Conservation (phyloP, 2,888 invertebrate genomes). For the Pseudanteris insignis region DNA sequence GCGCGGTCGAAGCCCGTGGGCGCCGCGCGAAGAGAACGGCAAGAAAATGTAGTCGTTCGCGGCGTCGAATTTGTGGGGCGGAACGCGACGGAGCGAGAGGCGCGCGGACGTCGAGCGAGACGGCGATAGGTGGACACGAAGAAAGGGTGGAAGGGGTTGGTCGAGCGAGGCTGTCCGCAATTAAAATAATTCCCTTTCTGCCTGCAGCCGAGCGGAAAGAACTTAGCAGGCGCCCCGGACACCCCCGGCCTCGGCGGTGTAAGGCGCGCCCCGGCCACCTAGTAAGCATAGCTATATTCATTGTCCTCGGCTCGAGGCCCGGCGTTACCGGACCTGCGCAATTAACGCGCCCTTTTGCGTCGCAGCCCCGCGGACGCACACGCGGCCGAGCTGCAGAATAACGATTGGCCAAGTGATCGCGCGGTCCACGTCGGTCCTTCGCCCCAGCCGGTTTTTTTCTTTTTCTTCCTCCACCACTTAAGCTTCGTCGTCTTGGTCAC, state of each 20-base stretch:
- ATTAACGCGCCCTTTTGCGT: constrained; percentile 52
- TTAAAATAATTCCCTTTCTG: constrained; percentile 68
- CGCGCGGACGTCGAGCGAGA: constrained; percentile 42
- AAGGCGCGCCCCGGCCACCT: constrained; percentile 43
- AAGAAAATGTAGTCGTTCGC: constrained; percentile 34
- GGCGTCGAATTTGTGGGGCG: constrained; percentile 38
- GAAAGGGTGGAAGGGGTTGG: constrained; percentile 54
- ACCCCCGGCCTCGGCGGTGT: constrained; percentile 28
- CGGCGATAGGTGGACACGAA: constrained; percentile 42
- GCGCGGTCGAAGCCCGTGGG: constrained; percentile 21
- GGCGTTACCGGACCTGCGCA: constrained; percentile 57
- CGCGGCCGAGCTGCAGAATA: constrained; percentile 59
- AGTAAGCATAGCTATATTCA: constrained; percentile 66
- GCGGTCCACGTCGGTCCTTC: constrained; percentile 16
- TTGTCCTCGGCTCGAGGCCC: constrained; percentile 57
- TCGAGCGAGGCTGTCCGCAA: constrained; percentile 66
- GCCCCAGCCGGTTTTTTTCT: not conserved
- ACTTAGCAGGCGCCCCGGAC: constrained; percentile 63
- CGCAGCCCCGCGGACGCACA: constrained; percentile 51
- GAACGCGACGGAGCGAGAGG: constrained; percentile 46
- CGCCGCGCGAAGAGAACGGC: constrained; percentile 28
- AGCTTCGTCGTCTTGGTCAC: not conserved
- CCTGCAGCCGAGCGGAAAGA: constrained; percentile 67
- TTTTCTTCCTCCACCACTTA: not conserved
- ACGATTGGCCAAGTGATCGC: constrained; percentile 52